Base-by-base conservation (phyloP, 2,888 invertebrate genomes). In the Drosophila hamatofila region DNA sequence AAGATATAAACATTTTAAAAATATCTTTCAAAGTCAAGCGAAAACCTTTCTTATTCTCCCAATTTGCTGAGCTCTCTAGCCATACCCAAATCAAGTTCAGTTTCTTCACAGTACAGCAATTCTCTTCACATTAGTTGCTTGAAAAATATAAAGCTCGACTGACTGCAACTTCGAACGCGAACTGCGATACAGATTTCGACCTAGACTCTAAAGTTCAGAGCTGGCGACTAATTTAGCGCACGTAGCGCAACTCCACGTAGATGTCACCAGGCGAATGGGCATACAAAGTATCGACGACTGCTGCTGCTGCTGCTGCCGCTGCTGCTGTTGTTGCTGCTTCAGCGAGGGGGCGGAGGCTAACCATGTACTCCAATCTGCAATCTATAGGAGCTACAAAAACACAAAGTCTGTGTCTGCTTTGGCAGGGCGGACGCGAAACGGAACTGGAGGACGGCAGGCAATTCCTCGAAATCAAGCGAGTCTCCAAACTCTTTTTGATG, bases 401-500 rank as follows among this genome's bases (percentile, higher is more conserved):
- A 61, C 25, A 63, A 59, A 56, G 56, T 49, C 58, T 37, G 37
- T 54, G 54, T 25, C 46, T 52, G 52, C 35, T 23, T 16, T 25
- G 46, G 35, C 35, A 1, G 35, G 49, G 37, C 39, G 55, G 33
- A 48, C 46, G 51, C 54, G 57, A 41, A 44, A 25, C 27, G 72
- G 21, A 27, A 61, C 52, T 52, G 72, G 60, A 51, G 67, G 73
- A 66, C 75, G 68, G 78, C 71, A 72, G 85, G 74, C 88, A 82
- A 85, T 88, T 88, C 87, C 83, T 89, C 83, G 87, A 88, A 88
- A 88, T 88, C 87, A 86, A 86, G 73, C 62, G 78, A 89, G 89
- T 87, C 78, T 87, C 89, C 89, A 88, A 87, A 88, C 89, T 89
- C 88, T 85, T 89, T 86, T 88, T 88, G 87, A 88, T 88, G 87